phyloP scores from a whole-genome alignment of 2,888 invertebrate species.

The Myopa tessellatipennis region DNA sequence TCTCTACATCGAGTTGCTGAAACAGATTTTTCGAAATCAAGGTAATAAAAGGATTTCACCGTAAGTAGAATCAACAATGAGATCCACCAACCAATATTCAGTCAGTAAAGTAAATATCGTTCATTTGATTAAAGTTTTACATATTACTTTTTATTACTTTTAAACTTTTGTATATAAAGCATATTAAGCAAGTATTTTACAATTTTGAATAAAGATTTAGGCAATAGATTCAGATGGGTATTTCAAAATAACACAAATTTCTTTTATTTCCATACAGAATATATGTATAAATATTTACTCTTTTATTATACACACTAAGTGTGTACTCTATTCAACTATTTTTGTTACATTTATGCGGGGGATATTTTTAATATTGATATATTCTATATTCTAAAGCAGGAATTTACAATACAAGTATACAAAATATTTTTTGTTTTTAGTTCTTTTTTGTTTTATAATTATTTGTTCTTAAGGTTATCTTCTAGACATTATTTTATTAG shows the following conservation, averaged over 20 bases:
- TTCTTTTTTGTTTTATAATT: slow-evolving; percentile 1
- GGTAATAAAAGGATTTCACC: no score
- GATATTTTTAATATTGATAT: not conserved
- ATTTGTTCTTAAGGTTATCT: not conserved
- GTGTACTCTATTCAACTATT: not conserved
- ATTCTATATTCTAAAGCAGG: slow-evolving; percentile 6
- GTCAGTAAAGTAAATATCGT: not conserved
- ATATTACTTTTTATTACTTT: not conserved
- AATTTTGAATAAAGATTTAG: not conserved
- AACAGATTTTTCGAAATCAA: no score
- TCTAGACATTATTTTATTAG: no score
- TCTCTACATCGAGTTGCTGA: no score
- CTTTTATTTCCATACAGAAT: not conserved
- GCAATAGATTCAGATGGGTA: not conserved
- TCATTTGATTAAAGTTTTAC: slow-evolving; percentile 1
- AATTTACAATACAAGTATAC: slow-evolving; percentile 27
- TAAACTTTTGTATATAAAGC: not conserved
- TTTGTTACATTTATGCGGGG: no score
- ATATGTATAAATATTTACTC: not conserved
- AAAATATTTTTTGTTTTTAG: slow-evolving; percentile 19
- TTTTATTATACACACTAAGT: not conserved
- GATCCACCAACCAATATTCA: no score
- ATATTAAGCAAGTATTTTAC: slow-evolving; percentile 6
- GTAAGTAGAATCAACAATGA: no score
- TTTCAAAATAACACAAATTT: not conserved